Evolutionary conservation across 2,113 vertebrate genomes (phyloP).

Genomic region (Oncorhynchus kisutch): DNA sequence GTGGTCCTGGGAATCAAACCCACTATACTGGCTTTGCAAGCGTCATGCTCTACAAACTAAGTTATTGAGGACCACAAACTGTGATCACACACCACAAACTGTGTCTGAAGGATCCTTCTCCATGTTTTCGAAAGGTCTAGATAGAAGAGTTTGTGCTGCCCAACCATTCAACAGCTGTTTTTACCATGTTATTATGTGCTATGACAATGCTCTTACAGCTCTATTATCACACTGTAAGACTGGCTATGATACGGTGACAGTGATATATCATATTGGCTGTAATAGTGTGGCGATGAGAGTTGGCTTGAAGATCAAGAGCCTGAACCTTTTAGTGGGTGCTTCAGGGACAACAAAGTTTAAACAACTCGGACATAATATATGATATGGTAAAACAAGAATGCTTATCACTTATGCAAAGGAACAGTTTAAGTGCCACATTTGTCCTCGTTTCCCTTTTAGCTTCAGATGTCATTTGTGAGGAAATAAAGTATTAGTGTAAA

Average conservation of each 20-base stretch:
- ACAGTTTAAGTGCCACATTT: not conserved
- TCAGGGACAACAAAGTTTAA: not conserved
- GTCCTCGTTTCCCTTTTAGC: not conserved
- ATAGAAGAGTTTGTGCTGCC: not conserved
- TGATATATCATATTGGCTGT: not conserved
- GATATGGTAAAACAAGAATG: not conserved
- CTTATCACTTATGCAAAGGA: not conserved
- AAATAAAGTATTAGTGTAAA: too few relatives aligned
- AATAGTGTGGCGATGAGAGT: not conserved
- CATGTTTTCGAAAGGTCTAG: not conserved
- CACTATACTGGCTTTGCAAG: too few relatives aligned
- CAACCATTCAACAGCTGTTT: not conserved
- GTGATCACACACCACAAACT: not conserved
- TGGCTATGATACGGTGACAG: not conserved
- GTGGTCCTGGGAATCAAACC: too few relatives aligned
- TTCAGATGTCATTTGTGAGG: not conserved
- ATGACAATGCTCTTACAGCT: too few relatives aligned
- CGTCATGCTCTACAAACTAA: too few relatives aligned
- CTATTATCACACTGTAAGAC: too few relatives aligned
- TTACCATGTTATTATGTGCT: not conserved
- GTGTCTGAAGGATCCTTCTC: not conserved
- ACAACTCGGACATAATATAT: not conserved
- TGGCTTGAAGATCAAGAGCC: not conserved
- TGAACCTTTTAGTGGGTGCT: not conserved
- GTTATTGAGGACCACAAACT: too few relatives aligned